Evolutionary conservation across 2,888 invertebrate species (phyloP).

Genomic region (Acrobasis suavella): DNA sequence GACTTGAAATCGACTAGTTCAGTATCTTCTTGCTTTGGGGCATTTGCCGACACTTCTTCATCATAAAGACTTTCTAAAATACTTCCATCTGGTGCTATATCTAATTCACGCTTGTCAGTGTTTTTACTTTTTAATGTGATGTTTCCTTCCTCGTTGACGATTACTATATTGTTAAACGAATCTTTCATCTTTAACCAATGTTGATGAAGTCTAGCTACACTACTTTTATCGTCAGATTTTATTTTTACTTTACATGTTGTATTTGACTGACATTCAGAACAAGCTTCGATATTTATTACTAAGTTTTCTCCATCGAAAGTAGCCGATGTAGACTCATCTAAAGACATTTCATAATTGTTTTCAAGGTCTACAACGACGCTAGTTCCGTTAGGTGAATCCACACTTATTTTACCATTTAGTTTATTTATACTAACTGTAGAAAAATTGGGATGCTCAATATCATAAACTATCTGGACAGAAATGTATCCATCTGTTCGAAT

Average conservation of each 20-base stretch:
- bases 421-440: slow-evolving; percentile 75
- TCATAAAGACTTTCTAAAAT: not conserved
- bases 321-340: slow-evolving; percentile 59
- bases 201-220: slow-evolving; percentile 43
- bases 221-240: slow-evolving; percentile 41
- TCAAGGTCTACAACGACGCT: slow-evolving; percentile 47
- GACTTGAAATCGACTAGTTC: slow-evolving; percentile 26
- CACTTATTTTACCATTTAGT: slow-evolving; percentile 49
- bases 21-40: slow-evolving; percentile 7
- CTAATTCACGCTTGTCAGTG: slow-evolving; percentile 33
- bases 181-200: slow-evolving; percentile 68
- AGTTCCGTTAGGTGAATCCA: slow-evolving; percentile 65
- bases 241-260: slow-evolving; percentile 61
- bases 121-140: slow-evolving; percentile 51
- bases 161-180: slow-evolving; percentile 59
- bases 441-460: slow-evolving; percentile 77
- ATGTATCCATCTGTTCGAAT: slow-evolving; percentile 60
- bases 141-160: slow-evolving; percentile 63
- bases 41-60: not conserved
- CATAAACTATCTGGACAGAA: slow-evolving; percentile 57
- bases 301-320: slow-evolving; percentile 60
- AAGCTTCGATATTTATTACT: slow-evolving; percentile 58
- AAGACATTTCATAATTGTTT: slow-evolving; percentile 56
- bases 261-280: slow-evolving; percentile 53
- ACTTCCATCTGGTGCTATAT: slow-evolving; percentile 13